A percentile compares a stretch with the other conserved stretches of the same genome.
These are phyloP conservation scores for Dromaius novaehollandiae DNA, from an alignment of 2,113 vertebrate genomes.

Conservation along the genomic window DNA sequence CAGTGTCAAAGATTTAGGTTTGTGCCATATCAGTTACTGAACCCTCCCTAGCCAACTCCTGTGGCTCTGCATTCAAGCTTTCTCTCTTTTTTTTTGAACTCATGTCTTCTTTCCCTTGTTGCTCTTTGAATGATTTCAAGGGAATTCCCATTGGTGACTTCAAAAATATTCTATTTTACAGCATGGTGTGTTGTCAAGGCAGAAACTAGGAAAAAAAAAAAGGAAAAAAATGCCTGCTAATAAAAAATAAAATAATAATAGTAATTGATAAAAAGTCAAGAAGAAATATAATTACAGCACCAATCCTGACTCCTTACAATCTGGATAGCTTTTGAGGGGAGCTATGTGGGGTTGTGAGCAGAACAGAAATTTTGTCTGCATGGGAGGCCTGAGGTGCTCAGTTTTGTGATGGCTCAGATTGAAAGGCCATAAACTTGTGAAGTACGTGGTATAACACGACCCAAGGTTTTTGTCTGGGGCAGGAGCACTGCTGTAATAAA, in stretches of 20 bases:
- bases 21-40: fast-evolving
- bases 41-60: background rate
- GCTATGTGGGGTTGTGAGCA: background rate
- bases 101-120: background rate
- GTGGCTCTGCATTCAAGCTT: background rate
- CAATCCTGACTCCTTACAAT: background rate
- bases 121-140: background rate
- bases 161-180: background rate
- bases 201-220: fast-evolving
- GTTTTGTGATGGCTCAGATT: background rate
- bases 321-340: background rate
- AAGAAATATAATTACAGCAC: background rate
- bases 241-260: background rate
- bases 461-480: background rate
- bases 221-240: background rate
- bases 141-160: background rate
- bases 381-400: background rate
- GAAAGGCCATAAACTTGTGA: background rate
- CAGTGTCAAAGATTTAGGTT: background rate
- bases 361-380: background rate
- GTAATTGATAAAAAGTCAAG: background rate
- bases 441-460: background rate
- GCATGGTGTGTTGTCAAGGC: background rate
- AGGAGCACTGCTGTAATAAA: background rate
- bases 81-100: background rate